Evolutionary conservation across 2,113 vertebrate species (phyloP).

Genomic region (Lichenostomus cassidix): DNA sequence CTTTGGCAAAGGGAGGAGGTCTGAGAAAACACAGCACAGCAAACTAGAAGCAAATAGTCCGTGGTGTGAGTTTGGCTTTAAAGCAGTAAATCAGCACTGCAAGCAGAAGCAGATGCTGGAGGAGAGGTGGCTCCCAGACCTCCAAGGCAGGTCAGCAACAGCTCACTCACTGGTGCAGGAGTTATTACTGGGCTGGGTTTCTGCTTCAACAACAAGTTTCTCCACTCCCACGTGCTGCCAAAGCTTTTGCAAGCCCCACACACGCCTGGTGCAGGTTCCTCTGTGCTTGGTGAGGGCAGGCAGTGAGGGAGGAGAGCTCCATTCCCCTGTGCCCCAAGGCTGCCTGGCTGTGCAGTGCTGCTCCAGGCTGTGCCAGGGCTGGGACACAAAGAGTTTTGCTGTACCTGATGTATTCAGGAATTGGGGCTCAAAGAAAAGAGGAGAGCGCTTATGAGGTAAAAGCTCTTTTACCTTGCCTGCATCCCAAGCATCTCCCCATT

Average conservation of each 20-base stretch:
- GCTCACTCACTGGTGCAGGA: background rate
- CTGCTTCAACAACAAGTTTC: background rate
- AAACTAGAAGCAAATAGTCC: background rate
- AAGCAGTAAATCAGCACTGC: background rate
- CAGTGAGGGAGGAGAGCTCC: background rate
- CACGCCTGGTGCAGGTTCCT: background rate
- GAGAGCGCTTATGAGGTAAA: background rate
- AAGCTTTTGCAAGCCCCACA: background rate
- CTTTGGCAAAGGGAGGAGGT: background rate
- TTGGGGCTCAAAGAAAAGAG: background rate
- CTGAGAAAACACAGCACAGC: background rate
- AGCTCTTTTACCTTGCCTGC: background rate
- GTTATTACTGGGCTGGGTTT: background rate
- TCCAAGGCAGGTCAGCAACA: background rate
- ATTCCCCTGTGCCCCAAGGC: fast-evolving
- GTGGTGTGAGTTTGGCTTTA: background rate
- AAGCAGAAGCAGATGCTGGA: background rate
- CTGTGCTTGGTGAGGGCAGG: background rate
- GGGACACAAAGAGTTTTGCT: background rate
- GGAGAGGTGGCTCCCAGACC: background rate
- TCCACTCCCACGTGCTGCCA: fast-evolving
- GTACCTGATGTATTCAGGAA: background rate
- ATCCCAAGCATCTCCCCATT: background rate
- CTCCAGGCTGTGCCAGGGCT: background rate
- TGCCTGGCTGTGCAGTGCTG: background rate